phyloP scores from a whole-genome alignment of 1,140 invertebrate genomes.

The Drosophila pseudoobscura region DNA sequence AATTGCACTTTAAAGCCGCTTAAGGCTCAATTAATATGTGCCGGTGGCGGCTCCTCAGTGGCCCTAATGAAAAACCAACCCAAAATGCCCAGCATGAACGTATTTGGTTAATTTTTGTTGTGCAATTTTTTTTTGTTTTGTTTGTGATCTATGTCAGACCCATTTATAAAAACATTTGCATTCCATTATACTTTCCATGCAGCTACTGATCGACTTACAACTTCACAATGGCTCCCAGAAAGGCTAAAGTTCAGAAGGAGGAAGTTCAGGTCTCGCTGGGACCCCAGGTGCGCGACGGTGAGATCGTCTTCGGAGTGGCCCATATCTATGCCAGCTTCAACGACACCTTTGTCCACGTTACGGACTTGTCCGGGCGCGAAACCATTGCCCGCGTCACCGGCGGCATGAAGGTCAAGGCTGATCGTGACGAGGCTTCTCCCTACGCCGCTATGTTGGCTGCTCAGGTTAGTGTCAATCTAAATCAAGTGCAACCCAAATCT shows the following conservation, averaged over 20 bases:
- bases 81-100: constrained; percentile 9
- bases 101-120: constrained; percentile 40
- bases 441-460: constrained; percentile 99
- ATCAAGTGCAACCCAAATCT: neutral
- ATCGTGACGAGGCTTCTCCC: constrained; percentile 99
- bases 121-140: constrained; percentile 50
- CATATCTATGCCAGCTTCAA: constrained; percentile 99
- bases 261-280: constrained; percentile 98
- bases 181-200: constrained; percentile 16
- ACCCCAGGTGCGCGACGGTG: constrained; percentile 98
- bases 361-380: constrained; percentile 99
- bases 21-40: constrained; percentile 12
- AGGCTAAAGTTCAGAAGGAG: constrained; percentile 98
- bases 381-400: constrained; percentile 99
- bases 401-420: constrained; percentile 99
- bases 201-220: constrained; percentile 49
- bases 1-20: neutral
- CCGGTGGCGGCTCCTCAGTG: constrained; percentile 6
- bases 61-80: neutral
- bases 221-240: constrained; percentile 95
- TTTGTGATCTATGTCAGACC: constrained; percentile 15
- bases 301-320: constrained; percentile 99
- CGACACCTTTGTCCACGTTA: constrained; percentile 99
- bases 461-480: constrained; percentile 87
- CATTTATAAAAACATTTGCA: constrained; percentile 8